A percentile compares a stretch with the other conserved stretches of the same genome.
phyloP scores from a whole-genome alignment of 2,113 vertebrate genomes.

The cattle (Bos taurus) region DNA sequence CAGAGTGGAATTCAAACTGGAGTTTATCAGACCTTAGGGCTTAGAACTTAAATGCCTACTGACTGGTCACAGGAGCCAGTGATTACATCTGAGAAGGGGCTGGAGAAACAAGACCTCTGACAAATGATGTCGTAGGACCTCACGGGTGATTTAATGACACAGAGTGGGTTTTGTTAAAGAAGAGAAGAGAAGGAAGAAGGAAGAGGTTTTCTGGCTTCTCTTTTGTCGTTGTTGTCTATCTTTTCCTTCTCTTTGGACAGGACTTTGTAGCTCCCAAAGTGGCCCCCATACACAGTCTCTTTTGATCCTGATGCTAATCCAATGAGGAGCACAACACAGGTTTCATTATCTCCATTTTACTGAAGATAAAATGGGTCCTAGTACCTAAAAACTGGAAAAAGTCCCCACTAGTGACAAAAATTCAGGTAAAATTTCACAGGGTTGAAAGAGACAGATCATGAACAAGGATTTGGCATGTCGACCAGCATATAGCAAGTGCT shows the following conservation, averaged over 20 bases:
- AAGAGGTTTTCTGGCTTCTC: not conserved
- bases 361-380: not conserved
- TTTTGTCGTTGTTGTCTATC: not conserved
- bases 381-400: not conserved
- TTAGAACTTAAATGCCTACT: not conserved
- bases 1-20: not conserved
- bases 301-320: not conserved
- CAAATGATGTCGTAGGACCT: not conserved
- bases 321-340: not conserved
- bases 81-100: rapidly evolving
- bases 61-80: rapidly evolving
- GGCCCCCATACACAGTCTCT: not conserved
- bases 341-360: not conserved
- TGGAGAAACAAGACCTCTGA: not conserved
- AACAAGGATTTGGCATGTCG: not conserved
- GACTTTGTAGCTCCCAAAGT: not conserved
- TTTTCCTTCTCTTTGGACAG: not conserved
- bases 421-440: not conserved
- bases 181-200: not conserved
- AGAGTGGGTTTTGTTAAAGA: not conserved
- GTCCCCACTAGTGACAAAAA: not conserved
- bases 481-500: not conserved
- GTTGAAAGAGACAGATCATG: not conserved
- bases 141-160: not conserved
- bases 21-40: not conserved